phyloP scores from a whole-genome alignment of 2,888 invertebrate species.

The Phymatocera aterrima region DNA sequence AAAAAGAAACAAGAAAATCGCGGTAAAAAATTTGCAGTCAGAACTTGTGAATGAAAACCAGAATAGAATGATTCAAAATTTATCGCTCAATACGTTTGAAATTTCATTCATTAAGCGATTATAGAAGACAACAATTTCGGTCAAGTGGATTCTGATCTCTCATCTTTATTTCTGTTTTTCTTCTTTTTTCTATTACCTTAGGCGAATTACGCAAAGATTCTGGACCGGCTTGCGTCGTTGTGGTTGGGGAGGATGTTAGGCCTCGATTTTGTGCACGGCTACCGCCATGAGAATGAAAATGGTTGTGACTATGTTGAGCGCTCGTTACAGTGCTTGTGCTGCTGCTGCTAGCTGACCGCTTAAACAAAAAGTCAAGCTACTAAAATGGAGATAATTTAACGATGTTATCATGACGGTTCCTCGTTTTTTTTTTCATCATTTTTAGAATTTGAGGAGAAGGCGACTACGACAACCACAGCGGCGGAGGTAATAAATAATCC shows the following conservation, averaged over 20 bases:
- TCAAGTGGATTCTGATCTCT: background rate
- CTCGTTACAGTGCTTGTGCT: constrained; percentile 70
- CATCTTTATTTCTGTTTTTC: constrained; percentile 11
- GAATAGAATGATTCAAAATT: too few species aligned
- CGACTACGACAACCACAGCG: too few species aligned
- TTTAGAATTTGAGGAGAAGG: too few species aligned
- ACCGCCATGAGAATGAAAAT: constrained; percentile 67
- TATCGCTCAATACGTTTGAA: too few species aligned
- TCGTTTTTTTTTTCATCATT: background rate
- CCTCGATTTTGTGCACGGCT: constrained; percentile 67
- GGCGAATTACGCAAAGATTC: constrained; percentile 68
- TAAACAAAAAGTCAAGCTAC: constrained; percentile 48
- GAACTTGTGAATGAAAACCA: too few species aligned
- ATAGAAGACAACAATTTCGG: too few species aligned
- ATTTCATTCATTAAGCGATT: too few species aligned
- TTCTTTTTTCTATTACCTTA: constrained; percentile 59
- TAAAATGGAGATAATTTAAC: background rate
- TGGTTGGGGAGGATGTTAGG: constrained; percentile 65
- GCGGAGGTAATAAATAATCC: too few species aligned
- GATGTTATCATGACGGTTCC: too few species aligned
- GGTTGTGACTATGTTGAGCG: constrained; percentile 68
- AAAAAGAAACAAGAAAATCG: background rate
- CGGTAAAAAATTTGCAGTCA: too few species aligned
- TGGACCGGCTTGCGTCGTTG: constrained; percentile 64
- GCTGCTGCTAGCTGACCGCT: constrained; percentile 69